Evolutionary conservation across 2,797 vertebrate species (phyloP).

Genomic region (Epinephelus coioides): DNA sequence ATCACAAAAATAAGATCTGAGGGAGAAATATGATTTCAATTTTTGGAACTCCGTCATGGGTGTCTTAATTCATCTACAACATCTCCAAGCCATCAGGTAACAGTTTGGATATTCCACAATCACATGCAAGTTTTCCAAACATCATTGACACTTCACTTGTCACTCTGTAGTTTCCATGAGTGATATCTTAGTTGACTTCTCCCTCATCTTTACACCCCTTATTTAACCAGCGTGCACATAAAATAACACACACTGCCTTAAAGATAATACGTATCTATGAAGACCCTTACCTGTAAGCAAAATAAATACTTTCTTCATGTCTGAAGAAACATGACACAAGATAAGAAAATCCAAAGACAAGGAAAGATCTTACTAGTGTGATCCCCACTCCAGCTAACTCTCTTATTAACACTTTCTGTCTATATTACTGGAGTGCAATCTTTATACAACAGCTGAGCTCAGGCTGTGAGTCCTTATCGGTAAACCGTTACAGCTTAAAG

Average conservation of each 20-base stretch:
- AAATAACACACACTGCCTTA: background rate
- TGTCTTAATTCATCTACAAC: background rate
- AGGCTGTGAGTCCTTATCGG: constrained; percentile 61
- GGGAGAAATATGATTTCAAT: background rate
- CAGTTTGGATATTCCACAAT: background rate
- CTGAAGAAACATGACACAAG: constrained; percentile 34
- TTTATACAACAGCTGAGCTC: constrained; percentile 43
- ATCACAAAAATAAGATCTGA: background rate
- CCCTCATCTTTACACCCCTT: background rate
- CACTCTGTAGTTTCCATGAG: background rate
- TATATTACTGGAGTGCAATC: constrained; percentile 21
- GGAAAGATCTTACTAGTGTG: background rate
- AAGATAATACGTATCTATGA: background rate
- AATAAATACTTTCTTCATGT: constrained; percentile 73
- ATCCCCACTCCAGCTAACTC: background rate
- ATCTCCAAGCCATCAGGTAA: background rate
- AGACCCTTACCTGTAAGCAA: constrained; percentile 78
- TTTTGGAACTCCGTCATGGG: background rate
- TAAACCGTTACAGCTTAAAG: constrained; percentile 67
- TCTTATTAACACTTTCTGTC: constrained; percentile 19
- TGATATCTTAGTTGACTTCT: background rate
- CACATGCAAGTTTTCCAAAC: background rate
- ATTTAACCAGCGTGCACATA: background rate
- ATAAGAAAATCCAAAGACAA: constrained; percentile 11
- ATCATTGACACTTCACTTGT: background rate